A percentile compares a stretch with the other conserved stretches of the same genome.
These are phyloP conservation scores for Drosophila seguyi DNA, from an alignment of 1,140 invertebrate genomes.

Conservation along the genomic window DNA sequence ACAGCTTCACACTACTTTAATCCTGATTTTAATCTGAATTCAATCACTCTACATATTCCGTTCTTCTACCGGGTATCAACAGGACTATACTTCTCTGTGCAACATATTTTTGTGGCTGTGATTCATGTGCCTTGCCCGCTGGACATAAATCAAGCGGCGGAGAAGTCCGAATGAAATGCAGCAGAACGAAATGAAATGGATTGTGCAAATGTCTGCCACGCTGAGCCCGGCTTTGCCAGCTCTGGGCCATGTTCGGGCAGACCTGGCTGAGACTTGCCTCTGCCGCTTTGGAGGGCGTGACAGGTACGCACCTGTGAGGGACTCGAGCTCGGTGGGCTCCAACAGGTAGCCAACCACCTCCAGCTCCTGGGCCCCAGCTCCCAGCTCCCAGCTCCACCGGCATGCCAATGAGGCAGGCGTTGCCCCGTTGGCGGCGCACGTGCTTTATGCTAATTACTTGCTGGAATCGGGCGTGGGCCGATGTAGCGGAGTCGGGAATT, in stretches of 20 bases:
- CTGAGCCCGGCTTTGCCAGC: constrained; percentile 46
- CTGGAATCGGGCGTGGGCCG: constrained; percentile 72
- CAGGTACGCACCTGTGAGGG: constrained; percentile 67
- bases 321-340: constrained; percentile 38
- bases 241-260: constrained; percentile 45
- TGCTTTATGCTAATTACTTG: constrained; percentile 81
- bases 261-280: constrained; percentile 9
- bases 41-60: background rate
- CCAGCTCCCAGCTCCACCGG: constrained; percentile 30
- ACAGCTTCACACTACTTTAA: background rate
- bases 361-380: constrained; percentile 11
- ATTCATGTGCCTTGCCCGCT: constrained; percentile 51
- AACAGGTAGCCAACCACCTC: constrained; percentile 58
- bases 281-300: constrained; percentile 46
- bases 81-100: background rate
- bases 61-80: constrained; percentile 21
- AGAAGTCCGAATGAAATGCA: constrained; percentile 59
- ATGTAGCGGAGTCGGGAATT: constrained; percentile 22
- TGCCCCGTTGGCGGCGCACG: constrained; percentile 62
- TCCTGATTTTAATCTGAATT: no score
- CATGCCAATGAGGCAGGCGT: constrained; percentile 68
- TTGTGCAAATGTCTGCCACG: constrained; percentile 62
- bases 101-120: constrained; percentile 40
- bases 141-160: constrained; percentile 67
- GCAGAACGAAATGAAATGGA: constrained; percentile 63